Evolutionary conservation across 64 coral and sea anemone genomes (phyloP).

Genomic region (Montipora capricornis): DNA sequence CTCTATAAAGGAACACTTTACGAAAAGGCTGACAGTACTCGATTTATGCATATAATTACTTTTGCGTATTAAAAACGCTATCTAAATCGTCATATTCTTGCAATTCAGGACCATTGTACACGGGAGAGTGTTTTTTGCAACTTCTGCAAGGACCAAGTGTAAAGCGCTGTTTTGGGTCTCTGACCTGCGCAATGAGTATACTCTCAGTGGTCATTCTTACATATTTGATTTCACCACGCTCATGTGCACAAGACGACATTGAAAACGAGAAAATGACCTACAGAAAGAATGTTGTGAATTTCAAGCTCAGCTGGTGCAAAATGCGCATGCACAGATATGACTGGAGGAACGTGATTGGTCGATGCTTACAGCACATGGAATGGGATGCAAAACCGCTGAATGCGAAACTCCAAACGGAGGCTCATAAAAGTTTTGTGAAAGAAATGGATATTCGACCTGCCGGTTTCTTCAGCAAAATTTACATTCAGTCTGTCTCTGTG

Average conservation of each 20-base stretch:
- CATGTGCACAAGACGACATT: not conserved
- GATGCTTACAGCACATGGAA: conserved; percentile 26
- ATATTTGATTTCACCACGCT: not conserved
- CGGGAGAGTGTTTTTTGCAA: not conserved
- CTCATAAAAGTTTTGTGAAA: conserved; percentile 48
- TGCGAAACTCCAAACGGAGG: conserved; percentile 45
- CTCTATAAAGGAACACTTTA: too few relatives aligned
- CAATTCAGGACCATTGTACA: too few relatives aligned
- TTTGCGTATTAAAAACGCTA: too few relatives aligned
- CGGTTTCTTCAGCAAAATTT: conserved; percentile 75
- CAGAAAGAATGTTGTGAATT: conserved; percentile 56
- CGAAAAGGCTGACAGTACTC: too few relatives aligned
- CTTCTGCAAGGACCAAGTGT: not conserved
- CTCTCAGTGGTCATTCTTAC: not conserved
- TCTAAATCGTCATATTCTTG: too few relatives aligned
- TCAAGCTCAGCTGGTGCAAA: conserved; percentile 74
- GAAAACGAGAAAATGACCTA: not conserved
- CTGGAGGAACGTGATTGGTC: conserved; percentile 61
- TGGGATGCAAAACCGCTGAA: conserved; percentile 40
- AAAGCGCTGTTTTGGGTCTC: too few relatives aligned
- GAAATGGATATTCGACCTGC: conserved; percentile 64
- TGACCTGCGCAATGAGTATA: not conserved
- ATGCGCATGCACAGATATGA: conserved; percentile 73
- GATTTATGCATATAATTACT: too few relatives aligned
- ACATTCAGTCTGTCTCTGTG: conserved; percentile 64